These are phyloP conservation scores for Drosophila tristis DNA, from an alignment of 1,140 invertebrate genomes.

Conservation along the genomic window DNA sequence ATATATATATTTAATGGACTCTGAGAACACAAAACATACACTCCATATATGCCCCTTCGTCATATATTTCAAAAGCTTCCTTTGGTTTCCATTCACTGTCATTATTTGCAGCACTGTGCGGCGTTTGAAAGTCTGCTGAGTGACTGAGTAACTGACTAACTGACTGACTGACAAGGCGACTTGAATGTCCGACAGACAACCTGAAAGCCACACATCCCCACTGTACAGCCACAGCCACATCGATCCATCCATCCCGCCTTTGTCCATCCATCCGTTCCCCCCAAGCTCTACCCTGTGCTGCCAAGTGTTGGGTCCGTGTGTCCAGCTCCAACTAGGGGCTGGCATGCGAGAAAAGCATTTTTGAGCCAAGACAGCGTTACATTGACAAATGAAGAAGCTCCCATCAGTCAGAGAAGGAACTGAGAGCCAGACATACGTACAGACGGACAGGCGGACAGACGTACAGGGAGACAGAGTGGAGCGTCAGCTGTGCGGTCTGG, in stretches of 20 bases:
- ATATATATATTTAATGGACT: too few species aligned
- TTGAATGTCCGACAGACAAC: conserved; percentile 36
- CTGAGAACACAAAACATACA: too few species aligned
- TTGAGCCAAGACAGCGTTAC: conserved; percentile 59
- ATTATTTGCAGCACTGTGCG: conserved; percentile 23
- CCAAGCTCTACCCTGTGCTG: not conserved
- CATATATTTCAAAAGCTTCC: too few species aligned
- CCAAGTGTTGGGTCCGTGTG: conserved; percentile 8
- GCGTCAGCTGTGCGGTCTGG: too few species aligned
- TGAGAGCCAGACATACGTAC: not conserved
- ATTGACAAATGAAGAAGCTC: conserved; percentile 76
- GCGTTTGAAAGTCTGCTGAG: conserved; percentile 56
- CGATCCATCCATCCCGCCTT: not conserved
- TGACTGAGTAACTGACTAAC: conserved; percentile 29
- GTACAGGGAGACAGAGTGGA: conserved; percentile 14
- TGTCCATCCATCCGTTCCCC: not conserved
- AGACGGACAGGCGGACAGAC: not conserved
- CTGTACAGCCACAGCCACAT: conserved; percentile 5
- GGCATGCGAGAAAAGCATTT: conserved; percentile 58
- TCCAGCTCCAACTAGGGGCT: conserved; percentile 30
- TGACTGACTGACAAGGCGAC: conserved; percentile 16
- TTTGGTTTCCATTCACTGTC: too few species aligned
- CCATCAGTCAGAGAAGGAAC: conserved; percentile 31
- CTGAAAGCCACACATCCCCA: conserved; percentile 16
- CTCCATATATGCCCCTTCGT: too few species aligned